Evolutionary conservation across 1,140 invertebrate genomes (phyloP), one percentile per base, ranked within the genome.

Genomic region (Sycobia sp.): DNA sequence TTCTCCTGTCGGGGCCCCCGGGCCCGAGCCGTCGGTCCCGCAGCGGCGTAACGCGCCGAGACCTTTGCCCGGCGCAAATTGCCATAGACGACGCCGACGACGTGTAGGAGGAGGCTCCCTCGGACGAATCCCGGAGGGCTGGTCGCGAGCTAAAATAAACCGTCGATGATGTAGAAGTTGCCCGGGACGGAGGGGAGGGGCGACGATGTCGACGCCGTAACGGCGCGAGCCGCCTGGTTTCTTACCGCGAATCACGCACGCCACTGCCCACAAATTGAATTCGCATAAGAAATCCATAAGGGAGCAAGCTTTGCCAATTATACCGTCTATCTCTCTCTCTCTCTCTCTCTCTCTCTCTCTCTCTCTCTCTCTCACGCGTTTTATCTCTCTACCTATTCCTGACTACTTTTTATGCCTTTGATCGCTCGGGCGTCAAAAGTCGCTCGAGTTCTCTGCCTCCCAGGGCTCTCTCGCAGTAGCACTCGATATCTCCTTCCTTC

Each of bases 241-340:
- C 68, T 58, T 62, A 67, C 67, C 63, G 63, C 65, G 57, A 75
- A 71, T 78, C 67, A 71, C 64, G 65, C 67, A 71, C 71, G 53
- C 65, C 67, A 67, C 69, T 75, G 74, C 56, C 60, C 71, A 63
- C 66, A 78, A 78, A 80, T 81, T 79, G 73, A 80, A 80, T 77
- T 71, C 69, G 70, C 74, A 78, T 77, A 77, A 79, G 76, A 76
- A 78, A 80, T 81, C 73, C 73, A 80, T 79, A 80, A 78, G 69
- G 68, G 44, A 63, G 70, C 77, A 76, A 77, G 71, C 73, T 79
- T 77, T 78, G 71, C 63, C 73, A 73, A 77, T 76, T 75, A 75
- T 70, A 18, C 11, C 22, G 39, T 3, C 55, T 69, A 60, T 69
- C 68, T 67, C 59, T 74, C 69, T 62, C 66, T 76, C 72, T 73